Conservation (phyloP, 2,797 vertebrate genomes). For the Cryptoprocta ferox region DNA sequence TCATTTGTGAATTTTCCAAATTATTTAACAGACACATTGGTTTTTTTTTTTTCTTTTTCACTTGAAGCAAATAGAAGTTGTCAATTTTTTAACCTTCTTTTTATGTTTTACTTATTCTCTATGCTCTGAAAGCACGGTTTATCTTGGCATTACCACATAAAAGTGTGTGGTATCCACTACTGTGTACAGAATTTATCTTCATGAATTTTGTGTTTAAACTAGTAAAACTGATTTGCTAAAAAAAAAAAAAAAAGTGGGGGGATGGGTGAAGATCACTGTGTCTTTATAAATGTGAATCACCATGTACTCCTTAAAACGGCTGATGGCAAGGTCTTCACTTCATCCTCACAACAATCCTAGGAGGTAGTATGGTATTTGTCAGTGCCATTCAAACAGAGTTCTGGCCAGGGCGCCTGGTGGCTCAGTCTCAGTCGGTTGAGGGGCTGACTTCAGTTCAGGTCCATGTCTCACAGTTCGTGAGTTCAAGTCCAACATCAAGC, state of each 20-base stretch:
- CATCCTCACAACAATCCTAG: neutral
- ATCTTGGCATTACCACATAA: slow-evolving; percentile 92
- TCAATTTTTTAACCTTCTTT: slow-evolving; percentile 80
- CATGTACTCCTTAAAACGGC: neutral
- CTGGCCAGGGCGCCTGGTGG: neutral
- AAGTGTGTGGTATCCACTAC: slow-evolving; percentile 93
- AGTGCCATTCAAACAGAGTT: neutral
- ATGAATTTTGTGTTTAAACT: slow-evolving; percentile 98
- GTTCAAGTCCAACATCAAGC: too few relatives aligned
- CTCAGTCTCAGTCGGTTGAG: too few relatives aligned
- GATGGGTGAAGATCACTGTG: neutral
- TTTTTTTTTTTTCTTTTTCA: slow-evolving; percentile 45
- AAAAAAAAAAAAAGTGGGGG: neutral
- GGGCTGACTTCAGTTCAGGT: too few relatives aligned
- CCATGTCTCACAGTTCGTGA: too few relatives aligned
- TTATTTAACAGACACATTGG: slow-evolving; percentile 85
- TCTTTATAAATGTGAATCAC: neutral
- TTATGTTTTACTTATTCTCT: slow-evolving; percentile 88
- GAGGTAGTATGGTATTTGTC: neutral
- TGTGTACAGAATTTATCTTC: slow-evolving; percentile 95
- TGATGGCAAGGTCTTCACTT: neutral
- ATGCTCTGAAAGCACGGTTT: slow-evolving; percentile 89
- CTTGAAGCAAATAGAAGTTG: slow-evolving; percentile 77
- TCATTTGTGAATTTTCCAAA: slow-evolving; percentile 88
- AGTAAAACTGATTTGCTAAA: slow-evolving; percentile 95